Evolutionary conservation across 2,113 vertebrate genomes (phyloP), one percentile per base, ranked within the genome.

Genomic region (Hystrix cristata): DNA sequence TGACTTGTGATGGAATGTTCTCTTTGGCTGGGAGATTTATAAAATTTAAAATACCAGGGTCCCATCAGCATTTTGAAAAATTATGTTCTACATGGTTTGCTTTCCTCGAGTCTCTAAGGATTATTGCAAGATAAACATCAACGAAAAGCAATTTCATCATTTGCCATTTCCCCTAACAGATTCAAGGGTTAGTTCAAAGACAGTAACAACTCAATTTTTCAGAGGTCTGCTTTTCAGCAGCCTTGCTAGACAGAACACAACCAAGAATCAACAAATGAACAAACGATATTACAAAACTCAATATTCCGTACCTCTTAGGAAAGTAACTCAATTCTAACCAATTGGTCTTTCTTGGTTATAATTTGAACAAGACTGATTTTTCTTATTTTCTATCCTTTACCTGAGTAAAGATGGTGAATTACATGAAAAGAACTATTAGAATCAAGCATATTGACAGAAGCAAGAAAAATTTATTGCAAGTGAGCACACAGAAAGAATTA

Each of bases 81-180:
- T 10, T 59, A 27, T 25, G 23, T 85, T 76, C 91, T 64, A 46
- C 0, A 0, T 53, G 57, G 51, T 57, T 96, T 95, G 87, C 79
- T 83, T 83, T 93, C 51, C 72, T 94, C 69, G 95, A 86, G 51
- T 93, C 89, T 84, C 90, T 72, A 13, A 92, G 69, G 94, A 87
- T 86, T 69, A 79, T 74, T 48, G 51, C 83, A 94, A 91, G 62
- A 90, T 60, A 92, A 94, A 97, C 21, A 38, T 31, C 72, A 91
- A 34, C 4, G 14, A 65, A 62, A 82, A 87, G 67, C n/a, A 27
- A 71, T 69, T 92, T 59, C n/a, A 94, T 65, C 59, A 48, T 43
- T n/a, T 82, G 83, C 23, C 48, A 91, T 91, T 89, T 91, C 93
- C 69, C 86, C 46, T 95, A 83, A 88, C 64, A 91, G 67, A 95